A percentile compares a stretch with the other conserved stretches of the same genome.
phyloP scores from a whole-genome alignment of 2,888 invertebrate genomes.

The Drosophila emarginata region DNA sequence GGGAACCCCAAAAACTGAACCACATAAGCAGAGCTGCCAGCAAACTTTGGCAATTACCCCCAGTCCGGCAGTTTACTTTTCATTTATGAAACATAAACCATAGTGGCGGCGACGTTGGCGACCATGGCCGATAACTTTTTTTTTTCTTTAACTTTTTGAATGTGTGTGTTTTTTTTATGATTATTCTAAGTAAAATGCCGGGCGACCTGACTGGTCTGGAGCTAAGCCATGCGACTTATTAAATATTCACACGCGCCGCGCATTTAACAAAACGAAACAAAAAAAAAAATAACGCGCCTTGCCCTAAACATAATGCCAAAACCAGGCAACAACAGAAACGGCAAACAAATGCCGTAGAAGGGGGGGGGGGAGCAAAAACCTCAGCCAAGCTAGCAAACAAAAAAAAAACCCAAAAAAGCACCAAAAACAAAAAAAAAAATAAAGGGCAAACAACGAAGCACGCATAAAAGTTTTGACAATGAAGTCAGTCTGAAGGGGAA shows the following conservation, averaged over 20 bases:
- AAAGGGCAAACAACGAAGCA: slow-evolving; percentile 62
- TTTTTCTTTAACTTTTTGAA: background rate
- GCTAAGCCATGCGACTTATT: slow-evolving; percentile 62
- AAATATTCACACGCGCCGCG: slow-evolving; percentile 76
- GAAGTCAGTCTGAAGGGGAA: slow-evolving; percentile 47
- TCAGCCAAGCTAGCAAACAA: slow-evolving; percentile 33
- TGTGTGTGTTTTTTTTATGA: slow-evolving; percentile 53
- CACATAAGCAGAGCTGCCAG: slow-evolving; percentile 56
- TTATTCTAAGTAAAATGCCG: slow-evolving; percentile 70
- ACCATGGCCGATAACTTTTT: slow-evolving; percentile 59
- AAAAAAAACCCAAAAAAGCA: slow-evolving; percentile 13
- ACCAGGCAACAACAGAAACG: slow-evolving; percentile 38
- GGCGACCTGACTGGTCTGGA: slow-evolving; percentile 27
- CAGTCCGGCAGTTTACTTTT: slow-evolving; percentile 66
- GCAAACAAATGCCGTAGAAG: slow-evolving; percentile 25
- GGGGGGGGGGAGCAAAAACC: slow-evolving; percentile 24
- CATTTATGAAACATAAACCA: slow-evolving; percentile 60
- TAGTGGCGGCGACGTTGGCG: slow-evolving; percentile 47
- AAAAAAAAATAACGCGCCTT: slow-evolving; percentile 39
- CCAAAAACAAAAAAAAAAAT: slow-evolving; percentile 39
- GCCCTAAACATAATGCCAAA: slow-evolving; percentile 49
- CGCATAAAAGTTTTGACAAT: slow-evolving; percentile 75
- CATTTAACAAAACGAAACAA: slow-evolving; percentile 70
- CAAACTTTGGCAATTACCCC: slow-evolving; percentile 74
- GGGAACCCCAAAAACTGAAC: slow-evolving; percentile 4